These are phyloP conservation scores for Parnassius apollo DNA, from an alignment of 2,888 invertebrate genomes.

Conservation along the genomic window DNA sequence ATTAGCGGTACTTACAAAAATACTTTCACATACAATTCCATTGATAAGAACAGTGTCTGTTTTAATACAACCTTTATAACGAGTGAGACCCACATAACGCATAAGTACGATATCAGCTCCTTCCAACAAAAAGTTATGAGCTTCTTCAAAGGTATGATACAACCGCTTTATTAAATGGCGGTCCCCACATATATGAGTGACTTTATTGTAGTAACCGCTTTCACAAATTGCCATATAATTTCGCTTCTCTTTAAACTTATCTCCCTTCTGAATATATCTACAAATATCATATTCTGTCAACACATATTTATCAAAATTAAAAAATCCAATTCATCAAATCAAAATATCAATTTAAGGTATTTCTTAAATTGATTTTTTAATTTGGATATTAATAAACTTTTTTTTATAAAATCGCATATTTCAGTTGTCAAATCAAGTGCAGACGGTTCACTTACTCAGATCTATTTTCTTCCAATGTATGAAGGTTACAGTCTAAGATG, in stretches of 20 bases:
- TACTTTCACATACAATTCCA: conserved; percentile 80
- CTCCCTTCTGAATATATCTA: conserved; percentile 68
- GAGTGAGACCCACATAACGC: conserved; percentile 80
- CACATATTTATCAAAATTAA: no score
- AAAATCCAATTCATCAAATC: no score
- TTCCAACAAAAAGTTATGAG: conserved; percentile 81
- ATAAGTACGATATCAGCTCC: conserved; percentile 82
- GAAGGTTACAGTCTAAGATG: conserved; percentile 81
- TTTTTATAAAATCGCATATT: no score
- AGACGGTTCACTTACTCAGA: conserved; percentile 63
- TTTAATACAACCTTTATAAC: conserved; percentile 78
- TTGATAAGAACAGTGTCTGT: conserved; percentile 81
- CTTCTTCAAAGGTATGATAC: conserved; percentile 73
- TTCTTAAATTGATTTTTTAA: no score
- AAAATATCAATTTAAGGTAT: no score
- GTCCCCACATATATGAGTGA: conserved; percentile 70
- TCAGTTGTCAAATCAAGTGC: no score
- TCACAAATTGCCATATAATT: conserved; percentile 79
- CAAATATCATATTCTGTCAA: conserved; percentile 22
- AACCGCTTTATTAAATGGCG: conserved; percentile 66
- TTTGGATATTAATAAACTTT: no score
- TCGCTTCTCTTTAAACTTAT: conserved; percentile 72
- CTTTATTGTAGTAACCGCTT: conserved; percentile 78
- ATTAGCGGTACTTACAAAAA: conserved; percentile 77
- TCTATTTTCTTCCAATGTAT: conserved; percentile 85